phyloP scores from a whole-genome alignment of 2,113 vertebrate species.

The Prochilodus magdalenae region DNA sequence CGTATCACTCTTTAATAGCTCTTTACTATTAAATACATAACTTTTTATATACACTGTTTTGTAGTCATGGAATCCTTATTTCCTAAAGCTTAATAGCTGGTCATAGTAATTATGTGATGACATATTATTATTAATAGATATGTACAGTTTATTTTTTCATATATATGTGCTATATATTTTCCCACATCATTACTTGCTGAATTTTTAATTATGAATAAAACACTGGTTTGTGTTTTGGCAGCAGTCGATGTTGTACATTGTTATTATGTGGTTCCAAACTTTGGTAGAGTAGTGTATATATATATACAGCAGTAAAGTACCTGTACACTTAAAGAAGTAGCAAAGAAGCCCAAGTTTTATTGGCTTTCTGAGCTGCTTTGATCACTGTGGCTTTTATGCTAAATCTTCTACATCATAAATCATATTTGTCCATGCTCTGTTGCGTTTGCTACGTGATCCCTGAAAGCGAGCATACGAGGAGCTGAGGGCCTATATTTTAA shows the following conservation, averaged over 20 bases:
- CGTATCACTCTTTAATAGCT: background rate
- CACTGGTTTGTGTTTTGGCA: no score
- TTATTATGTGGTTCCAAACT: no score
- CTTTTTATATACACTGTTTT: background rate
- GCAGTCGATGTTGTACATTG: no score
- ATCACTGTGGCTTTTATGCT: background rate
- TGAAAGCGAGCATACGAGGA: slow-evolving; percentile 18
- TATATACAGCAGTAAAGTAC: slow-evolving; percentile 3
- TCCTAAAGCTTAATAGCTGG: no score
- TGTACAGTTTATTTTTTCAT: no score
- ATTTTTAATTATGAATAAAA: no score
- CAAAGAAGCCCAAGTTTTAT: slow-evolving; percentile 2
- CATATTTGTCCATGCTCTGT: slow-evolving; percentile 21
- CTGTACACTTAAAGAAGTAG: background rate
- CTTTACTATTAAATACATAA: background rate
- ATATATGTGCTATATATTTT: no score
- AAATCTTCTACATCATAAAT: slow-evolving; percentile 36
- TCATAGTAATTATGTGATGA: no score
- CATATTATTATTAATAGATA: no score
- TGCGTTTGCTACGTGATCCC: slow-evolving; percentile 16
- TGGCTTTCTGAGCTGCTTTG: slow-evolving; percentile 2
- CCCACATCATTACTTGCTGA: no score
- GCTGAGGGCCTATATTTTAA: slow-evolving; percentile 3
- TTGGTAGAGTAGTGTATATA: background rate
- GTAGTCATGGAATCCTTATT: background rate